Evolutionary conservation across 2,888 invertebrate species (phyloP), one percentile per base, ranked within the genome.

Genomic region (Sminthurides aquaticus): DNA sequence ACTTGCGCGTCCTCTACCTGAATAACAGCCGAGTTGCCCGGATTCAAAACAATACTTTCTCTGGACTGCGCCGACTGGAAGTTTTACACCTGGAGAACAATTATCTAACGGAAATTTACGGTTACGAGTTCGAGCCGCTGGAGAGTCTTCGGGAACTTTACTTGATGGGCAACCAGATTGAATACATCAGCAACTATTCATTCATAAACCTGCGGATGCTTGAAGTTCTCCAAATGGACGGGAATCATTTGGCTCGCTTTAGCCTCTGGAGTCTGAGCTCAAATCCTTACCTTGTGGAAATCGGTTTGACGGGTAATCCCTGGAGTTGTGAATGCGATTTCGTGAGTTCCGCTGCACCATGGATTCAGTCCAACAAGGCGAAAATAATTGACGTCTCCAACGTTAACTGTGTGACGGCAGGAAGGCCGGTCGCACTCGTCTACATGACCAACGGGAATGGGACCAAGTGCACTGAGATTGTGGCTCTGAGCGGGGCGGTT

Each of bases 271-370:
- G 89, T 78, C 85, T 93, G 77, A 83, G 86, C 67, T 80, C 85
- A 75, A 91, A 91, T 81, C 89, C 90, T 25, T 90, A 90, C 80
- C 84, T 93, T 76, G 88, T 89, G n/a, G 89, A 89, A 79, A 87
- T 94, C 75, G 87, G 87, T 62, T 82, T 94, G 70, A 85, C 88
- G 65, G 86, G 86, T 75, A 94, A 94, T 79, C 87, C 88, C 59
- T 94, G 93, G 93, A 89, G 89, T 71, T 94, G 94, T 80, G 91
- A 91, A 78, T 95, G 94, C 80, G 84, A 85, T 75, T 74, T 73
- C 62, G 80, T 91, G 76, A 86, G 87, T 74, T 85, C 86, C 77
- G 89, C 89, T 77, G 85, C 89, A 75, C 84, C 84, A 74, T 93
- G 91, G 86, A 84, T 92, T 77, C 85, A 85, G 75, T 84, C 85